Evolutionary conservation across 2,888 invertebrate genomes (phyloP), one percentile per base, ranked within the genome.

Genomic region (Tenthredo distinguenda): DNA sequence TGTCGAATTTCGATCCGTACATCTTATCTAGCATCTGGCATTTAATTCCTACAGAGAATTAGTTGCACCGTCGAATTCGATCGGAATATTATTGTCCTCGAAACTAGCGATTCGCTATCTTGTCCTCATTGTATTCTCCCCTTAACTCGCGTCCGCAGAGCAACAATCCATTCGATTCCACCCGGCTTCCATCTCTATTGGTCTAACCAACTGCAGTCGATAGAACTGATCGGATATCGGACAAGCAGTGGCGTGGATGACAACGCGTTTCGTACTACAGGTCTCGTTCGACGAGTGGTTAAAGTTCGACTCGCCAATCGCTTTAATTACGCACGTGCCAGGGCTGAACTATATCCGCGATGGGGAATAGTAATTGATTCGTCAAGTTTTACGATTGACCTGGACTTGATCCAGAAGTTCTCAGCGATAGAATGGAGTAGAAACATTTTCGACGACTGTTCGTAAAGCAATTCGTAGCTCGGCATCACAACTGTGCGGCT

Each of bases 201-300:
- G 43, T 37, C 68, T 37, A 40, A 55, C 65, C 40, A 43, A 37
- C 81, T 81, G 81, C 81, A 81, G 62, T 81, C 68, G 47, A 31
- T 68, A 40, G 50, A 83, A 71, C 34, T 65, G 68, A 68, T 83
- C 83, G 83, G 83, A 68, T 83, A 83, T 83, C 83, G 83, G 50
- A 62, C 65, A 26, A 47, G 68, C 47, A 83, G 83, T 26, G 34
- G n/a, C 21, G 68, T 26, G 83, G 47, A 58, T 83, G 83, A 83
- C 83, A 71, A 71, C 55, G 68, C 47, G 34, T 68, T 68, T 83
- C 83, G 71, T 50, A 68, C 34, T 50, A 40, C 21, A 40, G 21
- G 18, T 34, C 2, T 58, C 40, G 58, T 81, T 81, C 62, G 62
- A 62, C 62, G 12, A 62, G 81, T n/a, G 58, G 62, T 21, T 81